These are phyloP conservation scores for Epizoanthus rinbou DNA, from an alignment of 92 coral and sea anemone genomes.

Conservation along the genomic window DNA sequence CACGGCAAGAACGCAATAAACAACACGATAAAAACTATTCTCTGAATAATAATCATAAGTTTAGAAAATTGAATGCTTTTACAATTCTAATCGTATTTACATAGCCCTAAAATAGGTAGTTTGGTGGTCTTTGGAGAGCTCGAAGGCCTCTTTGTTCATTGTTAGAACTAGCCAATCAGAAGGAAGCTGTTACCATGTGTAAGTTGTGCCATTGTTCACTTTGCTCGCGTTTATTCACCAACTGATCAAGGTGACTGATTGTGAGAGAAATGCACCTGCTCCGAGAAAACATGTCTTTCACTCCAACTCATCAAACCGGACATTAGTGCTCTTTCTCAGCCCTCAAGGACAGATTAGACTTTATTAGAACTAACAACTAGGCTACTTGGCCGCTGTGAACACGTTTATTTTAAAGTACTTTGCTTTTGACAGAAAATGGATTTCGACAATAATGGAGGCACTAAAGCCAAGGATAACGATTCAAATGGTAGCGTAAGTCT, in stretches of 20 bases:
- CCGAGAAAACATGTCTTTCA: conserved; percentile 31
- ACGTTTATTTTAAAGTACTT: conserved; percentile 28
- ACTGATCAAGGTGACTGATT: conserved; percentile 43
- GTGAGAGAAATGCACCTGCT: conserved; percentile 46
- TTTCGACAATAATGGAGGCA: not conserved
- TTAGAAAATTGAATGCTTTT: conserved; percentile 30
- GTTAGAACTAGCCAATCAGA: conserved; percentile 23
- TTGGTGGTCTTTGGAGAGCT: conserved; percentile 28
- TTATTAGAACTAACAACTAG: conserved; percentile 4
- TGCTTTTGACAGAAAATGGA: conserved; percentile 25
- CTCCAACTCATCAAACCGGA: conserved; percentile 34
- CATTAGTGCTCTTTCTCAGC: conserved; percentile 34
- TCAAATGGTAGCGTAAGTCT: not conserved
- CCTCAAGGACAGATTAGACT: conserved; percentile 27
- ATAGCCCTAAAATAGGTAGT: conserved; percentile 19
- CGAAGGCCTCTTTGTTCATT: conserved; percentile 29
- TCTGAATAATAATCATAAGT: conserved; percentile 1
- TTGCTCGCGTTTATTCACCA: conserved; percentile 41
- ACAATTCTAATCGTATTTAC: conserved; percentile 29
- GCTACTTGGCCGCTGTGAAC: not conserved
- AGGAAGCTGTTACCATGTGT: conserved; percentile 30
- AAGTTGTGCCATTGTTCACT: conserved; percentile 4
- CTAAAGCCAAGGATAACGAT: not conserved
- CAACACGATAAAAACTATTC: not conserved
- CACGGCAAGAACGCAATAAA: not conserved